Percentiles rank a stretch among this genome's conserved stretches.
phyloP scores from a whole-genome alignment of 2,888 invertebrate species.

The Scaptomyza reducta region DNA sequence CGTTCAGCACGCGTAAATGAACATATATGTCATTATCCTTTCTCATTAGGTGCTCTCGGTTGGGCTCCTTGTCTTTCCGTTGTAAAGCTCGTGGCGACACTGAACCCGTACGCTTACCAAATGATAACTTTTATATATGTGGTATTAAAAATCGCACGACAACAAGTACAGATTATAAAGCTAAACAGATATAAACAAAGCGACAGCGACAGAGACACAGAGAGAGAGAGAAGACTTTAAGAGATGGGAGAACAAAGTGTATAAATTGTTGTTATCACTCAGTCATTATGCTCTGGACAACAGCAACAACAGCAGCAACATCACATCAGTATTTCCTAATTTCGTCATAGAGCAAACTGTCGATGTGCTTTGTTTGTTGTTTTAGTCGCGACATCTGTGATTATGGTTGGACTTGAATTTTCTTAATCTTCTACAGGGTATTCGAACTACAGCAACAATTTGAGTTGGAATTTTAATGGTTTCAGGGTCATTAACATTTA shows the following conservation, averaged over 20 bases:
- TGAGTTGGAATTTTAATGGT: not conserved
- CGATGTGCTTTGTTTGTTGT: slow-evolving; percentile 36
- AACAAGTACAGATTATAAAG: slow-evolving; percentile 32
- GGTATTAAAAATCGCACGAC: slow-evolving; percentile 40
- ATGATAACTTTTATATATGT: slow-evolving; percentile 66
- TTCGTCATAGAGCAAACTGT: slow-evolving; percentile 22
- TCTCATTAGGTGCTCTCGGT: not conserved
- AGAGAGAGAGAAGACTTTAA: slow-evolving; percentile 2
- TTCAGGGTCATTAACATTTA: not conserved
- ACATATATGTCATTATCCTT: slow-evolving; percentile 32
- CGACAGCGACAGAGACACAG: slow-evolving; percentile 5
- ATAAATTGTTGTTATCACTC: slow-evolving; percentile 56
- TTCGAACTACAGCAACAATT: not conserved
- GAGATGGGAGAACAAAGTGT: slow-evolving; percentile 33
- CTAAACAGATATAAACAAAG: slow-evolving; percentile 6
- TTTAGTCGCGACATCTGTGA: slow-evolving; percentile 19
- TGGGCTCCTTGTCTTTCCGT: not conserved
- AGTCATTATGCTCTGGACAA: slow-evolving; percentile 52
- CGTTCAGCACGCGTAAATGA: not conserved
- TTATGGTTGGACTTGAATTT: slow-evolving; percentile 22
- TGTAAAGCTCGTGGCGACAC: slow-evolving; percentile 36
- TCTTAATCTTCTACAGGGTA: not conserved
- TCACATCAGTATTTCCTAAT: slow-evolving; percentile 21
- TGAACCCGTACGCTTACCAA: slow-evolving; percentile 42
- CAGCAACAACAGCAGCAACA: slow-evolving; percentile 7